Conservation (phyloP, 2,113 vertebrate genomes). For the Lonchura striata region DNA sequence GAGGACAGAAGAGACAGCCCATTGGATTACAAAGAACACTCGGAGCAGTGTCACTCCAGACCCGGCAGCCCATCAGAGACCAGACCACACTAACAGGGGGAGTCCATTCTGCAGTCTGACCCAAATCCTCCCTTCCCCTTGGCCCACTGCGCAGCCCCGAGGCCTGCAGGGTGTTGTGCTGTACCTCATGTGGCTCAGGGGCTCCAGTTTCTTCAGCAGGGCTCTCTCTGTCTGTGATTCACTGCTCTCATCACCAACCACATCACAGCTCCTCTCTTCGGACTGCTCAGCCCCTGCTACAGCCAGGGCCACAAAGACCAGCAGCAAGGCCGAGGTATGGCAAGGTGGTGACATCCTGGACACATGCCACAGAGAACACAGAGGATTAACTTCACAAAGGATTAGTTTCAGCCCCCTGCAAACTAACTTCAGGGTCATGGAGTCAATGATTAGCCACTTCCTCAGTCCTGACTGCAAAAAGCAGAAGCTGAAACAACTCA, state of each 20-base stretch:
- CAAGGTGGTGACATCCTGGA: conserved; percentile 66
- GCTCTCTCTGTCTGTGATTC: conserved; percentile 69
- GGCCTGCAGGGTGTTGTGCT: neutral
- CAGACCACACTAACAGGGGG: accelerated
- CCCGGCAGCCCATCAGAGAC: neutral
- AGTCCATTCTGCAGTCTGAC: neutral
- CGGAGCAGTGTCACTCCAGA: neutral
- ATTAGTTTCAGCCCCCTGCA: neutral
- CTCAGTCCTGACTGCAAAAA: neutral
- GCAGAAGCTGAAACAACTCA: neutral
- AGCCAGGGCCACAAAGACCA: conserved; percentile 42
- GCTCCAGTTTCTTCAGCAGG: conserved; percentile 69
- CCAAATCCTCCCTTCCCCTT: neutral
- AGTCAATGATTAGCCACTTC: neutral
- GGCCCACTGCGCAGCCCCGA: accelerated
- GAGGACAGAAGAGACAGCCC: neutral
- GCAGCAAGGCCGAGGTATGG: conserved; percentile 31
- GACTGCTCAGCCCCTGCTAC: neutral
- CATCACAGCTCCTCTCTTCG: conserved; percentile 69
- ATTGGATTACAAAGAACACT: neutral
- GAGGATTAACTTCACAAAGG: neutral
- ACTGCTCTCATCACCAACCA: conserved; percentile 66
- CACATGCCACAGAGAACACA: neutral
- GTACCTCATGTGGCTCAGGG: conserved; percentile 71
- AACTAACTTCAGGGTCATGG: neutral